Conservation (phyloP, 2,113 vertebrate species). For the Rhea americana region DNA sequence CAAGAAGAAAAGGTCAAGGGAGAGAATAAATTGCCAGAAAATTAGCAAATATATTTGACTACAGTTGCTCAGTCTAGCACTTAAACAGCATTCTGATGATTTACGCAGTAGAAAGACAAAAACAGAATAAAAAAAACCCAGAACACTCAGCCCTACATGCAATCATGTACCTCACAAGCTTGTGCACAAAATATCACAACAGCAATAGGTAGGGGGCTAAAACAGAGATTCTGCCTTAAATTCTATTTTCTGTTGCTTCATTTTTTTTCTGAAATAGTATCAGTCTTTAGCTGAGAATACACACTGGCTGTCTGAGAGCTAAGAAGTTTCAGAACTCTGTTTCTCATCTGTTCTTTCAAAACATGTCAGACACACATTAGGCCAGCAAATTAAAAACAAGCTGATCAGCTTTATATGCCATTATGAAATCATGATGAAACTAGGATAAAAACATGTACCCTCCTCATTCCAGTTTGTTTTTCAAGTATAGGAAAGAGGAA, state of each 20-base stretch:
- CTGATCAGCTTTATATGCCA: neutral
- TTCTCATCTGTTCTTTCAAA: neutral
- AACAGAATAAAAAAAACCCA: neutral
- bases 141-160: neutral
- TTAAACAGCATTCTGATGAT: neutral
- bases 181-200: neutral
- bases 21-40: neutral
- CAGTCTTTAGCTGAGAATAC: neutral
- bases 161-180: neutral
- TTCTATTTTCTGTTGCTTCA: accelerated
- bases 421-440: neutral
- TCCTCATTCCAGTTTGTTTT: neutral
- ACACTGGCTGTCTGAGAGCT: neutral
- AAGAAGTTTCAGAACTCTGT: neutral
- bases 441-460: neutral
- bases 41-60: neutral
- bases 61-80: neutral
- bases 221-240: neutral
- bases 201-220: neutral
- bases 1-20: neutral
- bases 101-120: neutral
- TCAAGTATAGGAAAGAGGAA: neutral
- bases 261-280: neutral
- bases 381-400: neutral
- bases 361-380: neutral